phyloP scores from a whole-genome alignment of 1,140 invertebrate genomes.

The Brachionus plicatilis region DNA sequence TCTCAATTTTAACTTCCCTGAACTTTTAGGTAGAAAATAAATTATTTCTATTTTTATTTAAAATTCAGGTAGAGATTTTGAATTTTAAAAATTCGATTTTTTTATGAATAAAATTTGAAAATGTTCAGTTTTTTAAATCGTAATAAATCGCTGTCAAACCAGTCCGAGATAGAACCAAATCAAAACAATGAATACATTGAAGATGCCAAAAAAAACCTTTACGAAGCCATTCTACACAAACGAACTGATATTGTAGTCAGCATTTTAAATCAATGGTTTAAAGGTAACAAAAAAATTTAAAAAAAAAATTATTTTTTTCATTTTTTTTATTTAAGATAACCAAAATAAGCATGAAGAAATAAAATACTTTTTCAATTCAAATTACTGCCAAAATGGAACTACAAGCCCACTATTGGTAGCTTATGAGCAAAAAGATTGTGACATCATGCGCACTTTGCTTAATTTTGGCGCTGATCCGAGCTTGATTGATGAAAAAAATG shows the following conservation, averaged over 20 bases:
- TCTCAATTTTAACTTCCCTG: background rate
- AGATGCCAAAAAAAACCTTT: conserved; percentile 5
- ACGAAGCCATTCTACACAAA: background rate
- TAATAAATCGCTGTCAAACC: conserved; percentile 8
- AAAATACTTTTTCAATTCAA: conserved; percentile 39
- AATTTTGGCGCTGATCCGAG: conserved; percentile 36
- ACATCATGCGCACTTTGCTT: conserved; percentile 18
- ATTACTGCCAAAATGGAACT: conserved; percentile 27
- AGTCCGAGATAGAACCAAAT: background rate
- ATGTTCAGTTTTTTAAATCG: conserved; percentile 40
- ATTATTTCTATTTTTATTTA: background rate
- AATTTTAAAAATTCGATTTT: background rate
- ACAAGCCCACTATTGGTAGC: conserved; percentile 33
- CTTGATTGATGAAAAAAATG: background rate
- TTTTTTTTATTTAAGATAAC: background rate
- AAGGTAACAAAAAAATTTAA: conserved; percentile 25
- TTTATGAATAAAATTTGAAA: background rate
- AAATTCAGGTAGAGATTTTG: background rate
- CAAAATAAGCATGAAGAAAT: background rate
- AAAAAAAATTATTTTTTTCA: background rate
- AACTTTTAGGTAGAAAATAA: background rate
- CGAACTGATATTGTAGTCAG: conserved; percentile 18
- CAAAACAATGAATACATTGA: background rate
- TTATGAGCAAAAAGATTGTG: background rate
- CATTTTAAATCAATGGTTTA: conserved; percentile 34